Base-by-base conservation (phyloP, 2,113 vertebrate genomes). In the Vidua macroura region DNA sequence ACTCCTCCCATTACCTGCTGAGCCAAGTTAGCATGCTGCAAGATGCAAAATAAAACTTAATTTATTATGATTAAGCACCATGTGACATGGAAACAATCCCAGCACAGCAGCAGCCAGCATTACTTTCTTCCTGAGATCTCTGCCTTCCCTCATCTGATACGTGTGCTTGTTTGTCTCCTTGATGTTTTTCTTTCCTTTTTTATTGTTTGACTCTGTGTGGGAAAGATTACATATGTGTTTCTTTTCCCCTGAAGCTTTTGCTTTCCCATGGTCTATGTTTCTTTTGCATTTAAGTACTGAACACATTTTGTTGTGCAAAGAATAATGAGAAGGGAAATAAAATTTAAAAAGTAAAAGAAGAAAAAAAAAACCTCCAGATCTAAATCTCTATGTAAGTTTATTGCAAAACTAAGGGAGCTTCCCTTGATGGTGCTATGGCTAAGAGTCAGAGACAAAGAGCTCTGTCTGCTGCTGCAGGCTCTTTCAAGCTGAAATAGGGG, bases 21-120 rank as follows among this genome's bases (percentile, higher is more conserved):
- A 95, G 95, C 33, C 75, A 74, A 87, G 87, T 94, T 95, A 87
- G 59, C 30, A 51, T 73, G 81, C 78, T 95, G 58, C 87, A 97
- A 93, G 92, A 86, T 28, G 62, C 58, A 93, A 91, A 97, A 82
- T 91, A 88, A 92, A 95, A 90, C 81, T 93, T 84, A 95, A 96
- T 95, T 95, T 94, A 91, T 93, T 95, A 59, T 94, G 93, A 95
- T 95, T 93, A 96, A 96, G 46, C 33, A 70, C 48, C 27, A 51
- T 86, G 59, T 88, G 87, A 93, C 78, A 93, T 90, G 58, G 43
- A 91, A 95, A 58, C 2, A 24, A 55, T 76, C 84, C 91, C 91
- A 92, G 78, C 74, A 85, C 89, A 95, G 81, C 84, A 83, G 94
- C 3, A 12, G 39, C 37, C 77, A 89, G 49, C 91, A 85, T 62